A percentile compares a stretch with the other conserved stretches of the same genome.
Conservation (phyloP, 2,797 vertebrate genomes). For the Scyliorhinus canicula region DNA sequence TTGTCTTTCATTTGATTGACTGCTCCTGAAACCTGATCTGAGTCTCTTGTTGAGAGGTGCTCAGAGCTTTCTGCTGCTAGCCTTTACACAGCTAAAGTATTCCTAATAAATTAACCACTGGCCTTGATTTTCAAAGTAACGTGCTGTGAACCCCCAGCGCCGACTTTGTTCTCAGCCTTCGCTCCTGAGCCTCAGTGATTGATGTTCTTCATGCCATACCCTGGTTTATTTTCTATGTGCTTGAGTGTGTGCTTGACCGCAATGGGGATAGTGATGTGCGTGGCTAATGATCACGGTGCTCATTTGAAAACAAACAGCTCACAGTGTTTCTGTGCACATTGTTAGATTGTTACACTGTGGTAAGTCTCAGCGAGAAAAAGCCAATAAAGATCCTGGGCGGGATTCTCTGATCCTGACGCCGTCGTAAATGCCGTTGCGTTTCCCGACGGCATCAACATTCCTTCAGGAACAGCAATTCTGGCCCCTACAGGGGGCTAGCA, state of each 20-base stretch:
- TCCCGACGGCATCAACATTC: no score
- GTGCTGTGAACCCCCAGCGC: background rate
- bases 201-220: background rate
- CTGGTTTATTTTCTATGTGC: background rate
- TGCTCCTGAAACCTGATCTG: background rate
- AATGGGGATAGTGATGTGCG: background rate
- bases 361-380: background rate
- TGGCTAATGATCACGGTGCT: background rate
- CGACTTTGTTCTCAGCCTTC: no score
- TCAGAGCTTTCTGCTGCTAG: background rate
- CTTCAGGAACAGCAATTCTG: no score
- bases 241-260: background rate
- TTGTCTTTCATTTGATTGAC: background rate
- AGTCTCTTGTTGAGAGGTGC: no score
- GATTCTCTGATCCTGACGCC: no score
- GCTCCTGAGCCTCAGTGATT: background rate
- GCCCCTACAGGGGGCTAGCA: no score
- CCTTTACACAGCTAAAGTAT: background rate
- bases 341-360: background rate
- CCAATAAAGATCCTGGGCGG: no score
- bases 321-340: background rate
- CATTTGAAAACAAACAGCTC: background rate
- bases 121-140: background rate
- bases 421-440: no score
- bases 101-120: background rate